These are phyloP conservation scores for Tuberolachnus salignus DNA, from an alignment of 2,888 invertebrate species.

Conservation along the genomic window DNA sequence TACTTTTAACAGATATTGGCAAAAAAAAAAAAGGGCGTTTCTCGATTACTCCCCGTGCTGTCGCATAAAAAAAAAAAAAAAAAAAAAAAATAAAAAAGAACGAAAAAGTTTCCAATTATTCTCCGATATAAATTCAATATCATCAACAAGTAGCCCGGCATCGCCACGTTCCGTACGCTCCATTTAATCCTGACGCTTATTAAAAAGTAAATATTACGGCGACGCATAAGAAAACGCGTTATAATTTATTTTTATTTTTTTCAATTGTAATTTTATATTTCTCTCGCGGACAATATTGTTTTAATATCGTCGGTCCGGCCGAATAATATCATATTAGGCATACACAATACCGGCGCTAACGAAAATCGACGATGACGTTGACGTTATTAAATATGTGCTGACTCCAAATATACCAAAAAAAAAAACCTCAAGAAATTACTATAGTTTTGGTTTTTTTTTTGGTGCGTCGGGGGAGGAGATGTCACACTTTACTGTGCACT, in stretches of 20 bases:
- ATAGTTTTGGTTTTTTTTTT: no score
- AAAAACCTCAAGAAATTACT: no score
- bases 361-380: no score
- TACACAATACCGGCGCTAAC: no score
- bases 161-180: conserved; percentile 24
- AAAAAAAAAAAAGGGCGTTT: conserved; percentile 49
- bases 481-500: no score
- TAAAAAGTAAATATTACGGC: conserved; percentile 45
- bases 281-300: not conserved
- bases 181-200: conserved; percentile 56
- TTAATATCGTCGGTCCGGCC: not conserved
- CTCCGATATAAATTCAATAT: conserved; percentile 49
- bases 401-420: no score
- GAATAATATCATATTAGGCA: no score
- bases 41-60: conserved; percentile 1
- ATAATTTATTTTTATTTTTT: conserved; percentile 12
- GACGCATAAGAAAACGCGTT: not conserved
- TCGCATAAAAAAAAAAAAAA: conserved; percentile 18
- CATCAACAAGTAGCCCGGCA: conserved; percentile 50
- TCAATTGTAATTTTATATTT: no score
- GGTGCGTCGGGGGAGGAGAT: no score
- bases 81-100: conserved; percentile 8
- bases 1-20: conserved; percentile 56
- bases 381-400: no score
- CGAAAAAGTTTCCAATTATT: conserved; percentile 53